Conservation (phyloP, 2,797 vertebrate species). For the Gadopsis bispinosus region DNA sequence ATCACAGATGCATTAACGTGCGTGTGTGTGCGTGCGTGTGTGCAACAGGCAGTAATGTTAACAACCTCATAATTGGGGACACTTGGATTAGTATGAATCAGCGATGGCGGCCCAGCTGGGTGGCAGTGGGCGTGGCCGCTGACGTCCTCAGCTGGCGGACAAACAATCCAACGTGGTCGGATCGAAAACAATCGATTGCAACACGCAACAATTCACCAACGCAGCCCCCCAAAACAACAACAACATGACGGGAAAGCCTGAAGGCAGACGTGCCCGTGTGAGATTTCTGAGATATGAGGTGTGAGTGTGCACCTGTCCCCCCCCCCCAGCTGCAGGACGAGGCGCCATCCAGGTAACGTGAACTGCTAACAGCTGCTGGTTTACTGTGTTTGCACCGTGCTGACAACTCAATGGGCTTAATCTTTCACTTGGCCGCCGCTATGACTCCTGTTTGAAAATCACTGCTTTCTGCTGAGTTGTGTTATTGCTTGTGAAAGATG, state of each 20-base stretch:
- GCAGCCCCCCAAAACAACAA: fast-evolving
- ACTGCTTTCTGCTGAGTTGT: too few species aligned
- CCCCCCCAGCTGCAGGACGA: neutral
- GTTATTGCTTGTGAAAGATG: neutral
- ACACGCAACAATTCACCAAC: too few species aligned
- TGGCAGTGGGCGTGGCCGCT: too few species aligned
- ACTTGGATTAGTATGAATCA: neutral
- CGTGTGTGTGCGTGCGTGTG: too few species aligned
- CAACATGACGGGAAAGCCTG: fast-evolving
- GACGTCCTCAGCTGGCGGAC: too few species aligned
- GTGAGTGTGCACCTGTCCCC: neutral
- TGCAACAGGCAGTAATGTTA: neutral
- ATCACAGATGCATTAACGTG: too few species aligned
- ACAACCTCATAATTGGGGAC: neutral
- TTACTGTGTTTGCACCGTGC: neutral
- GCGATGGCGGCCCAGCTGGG: too few species aligned
- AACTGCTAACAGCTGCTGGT: neutral
- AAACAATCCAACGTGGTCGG: neutral
- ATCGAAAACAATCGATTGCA: neutral
- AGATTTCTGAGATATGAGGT: too few species aligned
- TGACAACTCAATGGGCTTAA: neutral
- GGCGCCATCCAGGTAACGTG: neutral
- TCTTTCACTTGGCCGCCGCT: too few species aligned
- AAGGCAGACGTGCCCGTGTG: neutral
- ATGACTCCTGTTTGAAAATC: too few species aligned